Base-by-base conservation (phyloP, 2,888 invertebrate genomes). In the Chrysodeixis includens region DNA sequence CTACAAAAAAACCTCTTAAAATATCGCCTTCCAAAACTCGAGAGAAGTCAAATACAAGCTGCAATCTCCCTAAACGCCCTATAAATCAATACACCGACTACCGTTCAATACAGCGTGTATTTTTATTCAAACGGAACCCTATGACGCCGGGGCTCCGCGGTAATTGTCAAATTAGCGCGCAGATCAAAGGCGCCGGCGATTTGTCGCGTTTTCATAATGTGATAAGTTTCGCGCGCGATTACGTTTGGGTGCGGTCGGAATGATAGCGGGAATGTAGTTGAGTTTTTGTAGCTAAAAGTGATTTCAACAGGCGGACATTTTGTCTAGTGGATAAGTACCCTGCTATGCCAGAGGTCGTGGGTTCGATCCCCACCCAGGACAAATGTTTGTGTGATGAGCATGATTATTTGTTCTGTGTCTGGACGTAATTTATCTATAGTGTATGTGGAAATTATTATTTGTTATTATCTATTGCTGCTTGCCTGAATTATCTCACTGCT, bases 151-250 rank as follows among this genome's bases (percentile, higher is more conserved):
- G 56, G 74, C 60, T 67, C 74, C 62, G 65, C 57, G 74, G 91
- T 94, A 93, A 94, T 93, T 90, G 93, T 91, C 90, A 85, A 93
- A 93, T 94, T 93, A 94, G 91, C 91, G 89, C 86, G 83, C 69
- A 90, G 92, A 94, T 94, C 94, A 94, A 94, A 94, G 94, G 94
- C 92, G 92, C 89, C 90, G 87, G 79, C 89, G 91, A 92, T 92
- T 93, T 92, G 92, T 86, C 89, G 92, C 93, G 90, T 93, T 94
- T 93, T 91, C 89, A 94, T 94, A 93, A 94, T 92, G 93, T 90
- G 93, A 94, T 94, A 94, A 94, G 89, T 93, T 93, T 91, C 90
- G 91, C 89, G 91, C 88, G 83, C 91, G 89, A 93, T 94, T 93
- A 92, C 89, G 66, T 83, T 79, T 62, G 75, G 83, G 85, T 68